phyloP scores from a whole-genome alignment of 2,797 vertebrate species.

The Eulemur mongoz region DNA sequence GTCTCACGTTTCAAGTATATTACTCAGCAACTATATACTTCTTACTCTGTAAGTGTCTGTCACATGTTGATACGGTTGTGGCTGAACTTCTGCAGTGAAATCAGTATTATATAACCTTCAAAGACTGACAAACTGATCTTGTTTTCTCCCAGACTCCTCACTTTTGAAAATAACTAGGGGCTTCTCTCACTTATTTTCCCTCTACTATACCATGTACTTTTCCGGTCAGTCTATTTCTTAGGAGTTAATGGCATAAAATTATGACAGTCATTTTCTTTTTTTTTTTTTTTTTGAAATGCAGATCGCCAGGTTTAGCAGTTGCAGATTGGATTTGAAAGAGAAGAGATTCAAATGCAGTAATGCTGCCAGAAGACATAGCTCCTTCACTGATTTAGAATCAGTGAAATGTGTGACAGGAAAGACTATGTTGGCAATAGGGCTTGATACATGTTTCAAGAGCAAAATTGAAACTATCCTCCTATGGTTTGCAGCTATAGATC shows the following conservation, averaged over 20 bases:
- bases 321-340: conserved; percentile 66
- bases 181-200: neutral
- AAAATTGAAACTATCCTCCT: conserved; percentile 69
- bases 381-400: conserved; percentile 77
- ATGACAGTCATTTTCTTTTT: conserved; percentile 6
- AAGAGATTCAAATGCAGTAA: conserved; percentile 51
- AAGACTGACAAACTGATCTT: conserved; percentile 40
- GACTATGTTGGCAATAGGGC: conserved; percentile 71
- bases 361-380: conserved; percentile 75
- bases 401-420: conserved; percentile 79
- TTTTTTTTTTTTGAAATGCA: conserved; percentile 36
- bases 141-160: neutral
- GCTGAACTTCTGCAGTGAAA: neutral
- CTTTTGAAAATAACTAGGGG: conserved; percentile 27
- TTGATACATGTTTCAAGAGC: conserved; percentile 76
- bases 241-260: conserved; percentile 62
- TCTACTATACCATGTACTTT: neutral
- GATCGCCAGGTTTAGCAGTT: conserved; percentile 67
- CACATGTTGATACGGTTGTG: neutral
- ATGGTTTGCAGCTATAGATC: conserved; percentile 57
- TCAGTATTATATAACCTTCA: conserved; percentile 26
- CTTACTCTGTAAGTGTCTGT: neutral
- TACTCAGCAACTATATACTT: neutral
- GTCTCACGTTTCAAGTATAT: neutral
- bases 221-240: conserved; percentile 1